Evolutionary conservation across 1,140 invertebrate genomes (phyloP).

Genomic region (Conus ventricosus): DNA sequence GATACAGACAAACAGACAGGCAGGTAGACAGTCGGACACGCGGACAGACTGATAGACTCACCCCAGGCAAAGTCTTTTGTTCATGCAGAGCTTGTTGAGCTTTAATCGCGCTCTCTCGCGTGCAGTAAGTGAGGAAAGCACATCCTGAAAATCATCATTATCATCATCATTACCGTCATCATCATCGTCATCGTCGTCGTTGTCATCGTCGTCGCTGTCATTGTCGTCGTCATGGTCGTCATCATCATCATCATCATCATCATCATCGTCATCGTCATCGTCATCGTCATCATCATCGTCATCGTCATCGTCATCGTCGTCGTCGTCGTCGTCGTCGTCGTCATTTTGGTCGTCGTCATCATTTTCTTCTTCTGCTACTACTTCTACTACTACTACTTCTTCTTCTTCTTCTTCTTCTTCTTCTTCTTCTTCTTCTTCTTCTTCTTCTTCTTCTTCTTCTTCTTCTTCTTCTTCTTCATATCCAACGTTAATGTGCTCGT

Average conservation of each 20-base stretch:
- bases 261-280: background rate
- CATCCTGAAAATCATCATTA: slow-evolving; percentile 82
- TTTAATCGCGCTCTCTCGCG: slow-evolving; percentile 92
- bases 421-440: too few relatives aligned
- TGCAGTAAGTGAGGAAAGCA: slow-evolving; percentile 97
- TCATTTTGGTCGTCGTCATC: slow-evolving; percentile 19
- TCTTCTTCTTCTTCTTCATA: too few relatives aligned
- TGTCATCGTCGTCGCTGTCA: background rate
- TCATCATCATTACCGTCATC: slow-evolving; percentile 12
- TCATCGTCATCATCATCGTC: background rate
- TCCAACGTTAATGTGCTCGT: too few relatives aligned
- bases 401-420: too few relatives aligned
- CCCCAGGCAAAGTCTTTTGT: slow-evolving; percentile 97
- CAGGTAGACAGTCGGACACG: background rate
- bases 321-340: slow-evolving; percentile 8
- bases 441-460: too few relatives aligned
- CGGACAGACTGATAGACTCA: slow-evolving; percentile 79
- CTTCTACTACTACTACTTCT: too few relatives aligned
- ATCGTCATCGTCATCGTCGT: background rate
- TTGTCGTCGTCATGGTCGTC: background rate
- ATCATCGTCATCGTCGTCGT: slow-evolving; percentile 5
- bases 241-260: slow-evolving; percentile 26
- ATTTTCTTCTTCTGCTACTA: background rate
- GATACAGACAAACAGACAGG: slow-evolving; percentile 8
- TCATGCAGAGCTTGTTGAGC: slow-evolving; percentile 95